Evolutionary conservation across 2,888 invertebrate species (phyloP).

Genomic region (Ennomos fuscantarius): DNA sequence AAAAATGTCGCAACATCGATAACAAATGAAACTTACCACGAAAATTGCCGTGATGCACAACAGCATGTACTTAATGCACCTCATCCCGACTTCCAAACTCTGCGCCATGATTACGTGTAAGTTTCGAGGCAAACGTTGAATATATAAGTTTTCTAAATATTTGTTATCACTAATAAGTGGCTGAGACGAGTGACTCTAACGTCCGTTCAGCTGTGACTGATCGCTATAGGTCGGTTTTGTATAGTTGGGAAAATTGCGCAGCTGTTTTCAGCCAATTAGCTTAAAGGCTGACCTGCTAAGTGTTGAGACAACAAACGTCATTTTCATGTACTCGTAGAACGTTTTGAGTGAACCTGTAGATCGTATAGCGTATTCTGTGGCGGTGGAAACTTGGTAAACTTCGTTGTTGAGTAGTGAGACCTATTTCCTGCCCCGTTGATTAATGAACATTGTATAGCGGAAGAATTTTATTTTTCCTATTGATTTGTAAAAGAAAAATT

Average conservation of each 20-base stretch:
- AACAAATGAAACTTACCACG: constrained; percentile 86
- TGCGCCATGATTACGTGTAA: constrained; percentile 61
- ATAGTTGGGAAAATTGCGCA: constrained; percentile 40
- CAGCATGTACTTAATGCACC: constrained; percentile 90
- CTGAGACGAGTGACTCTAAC: constrained; percentile 23
- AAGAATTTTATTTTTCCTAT: too few relatives aligned
- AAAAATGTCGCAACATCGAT: constrained; percentile 37
- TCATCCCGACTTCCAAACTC: constrained; percentile 87
- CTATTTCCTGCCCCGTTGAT: too few relatives aligned
- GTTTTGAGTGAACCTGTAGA: constrained; percentile 1
- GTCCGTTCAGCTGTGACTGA: constrained; percentile 22
- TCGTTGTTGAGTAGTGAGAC: too few relatives aligned
- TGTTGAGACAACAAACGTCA: constrained; percentile 48
- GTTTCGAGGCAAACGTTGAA: not conserved
- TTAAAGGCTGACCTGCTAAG: constrained; percentile 34
- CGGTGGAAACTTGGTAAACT: too few relatives aligned
- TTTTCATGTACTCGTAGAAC: constrained; percentile 17
- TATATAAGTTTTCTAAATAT: not conserved
- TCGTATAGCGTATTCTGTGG: not conserved
- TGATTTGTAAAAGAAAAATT: too few relatives aligned
- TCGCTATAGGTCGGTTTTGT: constrained; percentile 23
- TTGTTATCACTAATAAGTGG: constrained; percentile 15
- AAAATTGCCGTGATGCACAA: constrained; percentile 91
- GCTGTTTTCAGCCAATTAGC: constrained; percentile 61
- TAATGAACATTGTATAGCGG: too few relatives aligned